These are phyloP conservation scores for Gephyroberyx darwinii DNA, from an alignment of 2,797 vertebrate species.

Conservation along the genomic window DNA sequence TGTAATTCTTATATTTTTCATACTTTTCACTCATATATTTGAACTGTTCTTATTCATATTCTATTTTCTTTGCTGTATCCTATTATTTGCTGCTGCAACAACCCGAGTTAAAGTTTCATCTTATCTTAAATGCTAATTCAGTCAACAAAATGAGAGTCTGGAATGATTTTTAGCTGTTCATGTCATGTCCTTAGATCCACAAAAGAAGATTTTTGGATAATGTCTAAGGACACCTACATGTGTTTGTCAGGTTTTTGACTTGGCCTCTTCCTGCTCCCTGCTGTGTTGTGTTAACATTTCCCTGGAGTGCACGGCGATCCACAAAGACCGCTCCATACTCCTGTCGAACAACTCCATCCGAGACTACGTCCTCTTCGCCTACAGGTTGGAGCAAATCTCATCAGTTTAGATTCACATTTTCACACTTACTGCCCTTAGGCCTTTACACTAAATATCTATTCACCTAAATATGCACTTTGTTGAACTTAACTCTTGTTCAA, in stretches of 20 bases:
- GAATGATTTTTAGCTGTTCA: no score
- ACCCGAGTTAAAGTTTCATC: no score
- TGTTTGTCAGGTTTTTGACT: conserved; percentile 74
- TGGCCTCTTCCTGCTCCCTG: conserved; percentile 70
- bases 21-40: background rate
- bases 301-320: conserved; percentile 61
- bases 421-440: no score
- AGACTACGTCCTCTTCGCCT: conserved; percentile 74
- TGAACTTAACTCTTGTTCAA: no score
- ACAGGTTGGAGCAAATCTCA: conserved; percentile 61
- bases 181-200: background rate
- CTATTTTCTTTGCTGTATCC: no score
- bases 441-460: no score
- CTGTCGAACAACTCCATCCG: conserved; percentile 70
- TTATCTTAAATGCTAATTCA: no score
- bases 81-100: no score
- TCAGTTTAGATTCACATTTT: background rate
- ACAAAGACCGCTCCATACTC: conserved; percentile 74
- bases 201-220: background rate
- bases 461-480: no score
- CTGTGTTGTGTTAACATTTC: conserved; percentile 67
- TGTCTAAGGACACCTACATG: background rate
- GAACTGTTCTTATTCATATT: no score
- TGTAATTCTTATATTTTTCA: no score
- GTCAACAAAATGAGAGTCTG: no score